Conservation (phyloP, 2,888 invertebrate genomes). For the Campoletis raptor region DNA sequence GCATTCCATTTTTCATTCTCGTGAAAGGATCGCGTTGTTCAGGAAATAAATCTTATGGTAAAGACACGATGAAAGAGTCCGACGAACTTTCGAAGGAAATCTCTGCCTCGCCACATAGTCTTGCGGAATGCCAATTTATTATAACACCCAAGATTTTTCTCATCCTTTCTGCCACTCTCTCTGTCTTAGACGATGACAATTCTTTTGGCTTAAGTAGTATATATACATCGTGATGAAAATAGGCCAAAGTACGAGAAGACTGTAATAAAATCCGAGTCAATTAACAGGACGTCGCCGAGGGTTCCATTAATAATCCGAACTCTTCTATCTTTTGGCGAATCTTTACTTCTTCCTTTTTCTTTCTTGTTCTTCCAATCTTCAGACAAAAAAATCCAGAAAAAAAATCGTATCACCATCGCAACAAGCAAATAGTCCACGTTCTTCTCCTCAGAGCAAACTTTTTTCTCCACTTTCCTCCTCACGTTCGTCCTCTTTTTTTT, state of each 20-base stretch:
- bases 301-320: slow-evolving; percentile 80
- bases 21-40: slow-evolving; percentile 7
- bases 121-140: slow-evolving; percentile 72
- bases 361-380: slow-evolving; percentile 54
- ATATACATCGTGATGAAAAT: slow-evolving; percentile 1
- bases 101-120: slow-evolving; percentile 63
- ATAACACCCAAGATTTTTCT: slow-evolving; percentile 65
- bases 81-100: slow-evolving; percentile 67
- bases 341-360: slow-evolving; percentile 65
- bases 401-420: slow-evolving; percentile 15
- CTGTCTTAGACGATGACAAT: slow-evolving; percentile 67
- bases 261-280: slow-evolving; percentile 82
- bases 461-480: neutral
- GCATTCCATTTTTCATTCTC: neutral
- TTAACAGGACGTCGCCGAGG: slow-evolving; percentile 78
- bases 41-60: slow-evolving; percentile 4
- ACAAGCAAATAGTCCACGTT: slow-evolving; percentile 33
- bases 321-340: slow-evolving; percentile 44
- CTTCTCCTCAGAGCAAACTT: neutral
- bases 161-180: slow-evolving; percentile 31
- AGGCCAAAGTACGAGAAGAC: slow-evolving; percentile 69
- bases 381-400: neutral
- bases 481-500: neutral
- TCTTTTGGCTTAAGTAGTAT: slow-evolving; percentile 67
- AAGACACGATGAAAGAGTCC: slow-evolving; percentile 16